Base-by-base conservation (phyloP, 2,888 invertebrate genomes). In the Clitarchus hookeri region DNA sequence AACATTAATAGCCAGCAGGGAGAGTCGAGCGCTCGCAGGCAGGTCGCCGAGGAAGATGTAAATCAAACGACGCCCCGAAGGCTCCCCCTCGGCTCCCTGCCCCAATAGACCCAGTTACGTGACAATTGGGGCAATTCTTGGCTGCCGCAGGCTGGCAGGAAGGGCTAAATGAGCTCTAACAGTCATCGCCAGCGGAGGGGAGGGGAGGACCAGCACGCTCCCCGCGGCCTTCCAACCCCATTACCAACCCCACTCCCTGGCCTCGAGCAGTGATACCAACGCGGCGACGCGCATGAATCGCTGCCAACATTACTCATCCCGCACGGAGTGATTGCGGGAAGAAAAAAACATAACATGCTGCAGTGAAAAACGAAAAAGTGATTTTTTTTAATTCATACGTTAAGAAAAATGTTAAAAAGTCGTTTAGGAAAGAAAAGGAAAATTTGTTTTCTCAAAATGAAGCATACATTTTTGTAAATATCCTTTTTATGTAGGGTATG, bases 61-160 rank as follows among this genome's bases (percentile, higher is more conserved):
- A 65, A 65, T 65, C 65, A 65, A 65, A 65, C 16, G 65, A n/a
- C 19, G 8, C 65, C 65, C 65, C 0, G 8, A 65, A 19, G n/a
- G 13, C 8, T 23, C 65, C 65, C 65, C 36, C 65, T 65, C 65
- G 0, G 23, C 65, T n/a, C 16, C 48, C 19, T n/a, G 65, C 19
- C 65, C 65, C 65, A 65, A 65, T 65, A 65, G 65, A 65, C 65
- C 65, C 65, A 65, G 65, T 65, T 65, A 65, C 65, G 65, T 65
- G 65, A 65, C 65, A 65, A 65, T 65, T 65, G 65, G 65, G 12
- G 65, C 65, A 65, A 65, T 65, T 65, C 65, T 65, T 65, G 65
- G 65, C 65, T 65, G 65, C 65, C 65, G 16, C 65, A 65, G 65
- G 65, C 65, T 65, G 65, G 65, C 65, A 65, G 65, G 65, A 65